A percentile compares a stretch with the other conserved stretches of the same genome.
These are phyloP conservation scores for Nothoprocta pentlandii DNA, from an alignment of 2,113 vertebrate species.

Conservation along the genomic window DNA sequence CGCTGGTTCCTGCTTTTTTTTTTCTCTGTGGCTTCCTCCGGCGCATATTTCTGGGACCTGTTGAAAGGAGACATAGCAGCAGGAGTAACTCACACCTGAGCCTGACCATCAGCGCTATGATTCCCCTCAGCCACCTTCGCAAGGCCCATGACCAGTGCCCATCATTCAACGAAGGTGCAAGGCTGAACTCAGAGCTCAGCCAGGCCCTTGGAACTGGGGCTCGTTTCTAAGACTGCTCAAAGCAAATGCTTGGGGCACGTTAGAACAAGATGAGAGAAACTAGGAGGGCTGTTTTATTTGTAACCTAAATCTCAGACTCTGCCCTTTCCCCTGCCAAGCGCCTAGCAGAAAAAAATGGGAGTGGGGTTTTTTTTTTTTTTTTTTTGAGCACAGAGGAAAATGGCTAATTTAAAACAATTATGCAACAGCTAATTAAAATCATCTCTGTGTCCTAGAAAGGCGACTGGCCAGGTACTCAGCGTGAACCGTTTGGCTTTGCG, in stretches of 20 bases:
- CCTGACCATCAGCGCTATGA: not conserved
- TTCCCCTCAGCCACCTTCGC: not conserved
- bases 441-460: conserved; percentile 71
- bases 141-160: not conserved
- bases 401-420: conserved; percentile 81
- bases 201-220: not conserved
- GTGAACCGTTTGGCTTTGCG: conserved; percentile 12
- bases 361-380: not conserved
- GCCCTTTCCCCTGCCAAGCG: not conserved
- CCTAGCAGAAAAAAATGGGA: conserved; percentile 38
- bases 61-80: not conserved
- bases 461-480: conserved; percentile 66
- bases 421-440: conserved; percentile 78
- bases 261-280: not conserved
- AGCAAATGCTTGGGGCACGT: not conserved
- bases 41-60: not conserved
- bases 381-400: conserved; percentile 8
- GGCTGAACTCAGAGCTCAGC: not conserved
- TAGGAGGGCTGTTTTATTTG: not conserved
- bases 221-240: rapidly evolving
- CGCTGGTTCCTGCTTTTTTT: not conserved
- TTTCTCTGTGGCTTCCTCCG: not conserved
- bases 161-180: not conserved
- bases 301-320: not conserved
- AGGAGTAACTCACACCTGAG: not conserved